These are phyloP conservation scores for Metaphire vulgaris DNA, from an alignment of 1,140 invertebrate genomes.

Conservation along the genomic window DNA sequence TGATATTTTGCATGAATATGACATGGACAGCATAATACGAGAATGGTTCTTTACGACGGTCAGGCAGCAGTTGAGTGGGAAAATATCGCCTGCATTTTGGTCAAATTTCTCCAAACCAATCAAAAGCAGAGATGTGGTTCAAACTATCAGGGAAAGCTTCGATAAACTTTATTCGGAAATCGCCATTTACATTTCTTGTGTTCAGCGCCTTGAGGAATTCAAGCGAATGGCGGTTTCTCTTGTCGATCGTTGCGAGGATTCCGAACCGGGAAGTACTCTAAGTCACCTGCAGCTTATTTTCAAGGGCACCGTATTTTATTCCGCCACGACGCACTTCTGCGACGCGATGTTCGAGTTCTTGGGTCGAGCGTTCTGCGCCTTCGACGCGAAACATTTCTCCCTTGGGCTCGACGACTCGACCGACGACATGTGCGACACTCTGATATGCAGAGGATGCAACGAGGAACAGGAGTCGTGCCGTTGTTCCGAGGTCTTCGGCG, in stretches of 20 bases:
- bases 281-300: not conserved
- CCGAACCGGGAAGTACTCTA: not conserved
- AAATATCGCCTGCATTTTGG: not conserved
- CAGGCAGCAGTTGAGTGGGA: not conserved
- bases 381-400: not conserved
- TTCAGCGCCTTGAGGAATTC: not conserved
- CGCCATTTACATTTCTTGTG: not conserved
- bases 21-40: not conserved
- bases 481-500: not conserved
- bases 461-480: not conserved
- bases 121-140: not conserved
- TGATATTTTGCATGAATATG: not conserved
- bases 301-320: not conserved
- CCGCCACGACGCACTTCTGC: not conserved
- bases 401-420: not conserved
- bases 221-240: not conserved
- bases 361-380: not conserved
- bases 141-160: not conserved
- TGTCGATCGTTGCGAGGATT: too few species aligned
- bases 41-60: not conserved
- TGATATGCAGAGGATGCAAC: not conserved
- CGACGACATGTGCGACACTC: not conserved
- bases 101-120: not conserved
- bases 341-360: not conserved
- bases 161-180: not conserved